Evolutionary conservation across 2,888 invertebrate genomes (phyloP), one percentile per base, ranked within the genome.

Genomic region (Eucera pruinosa): DNA sequence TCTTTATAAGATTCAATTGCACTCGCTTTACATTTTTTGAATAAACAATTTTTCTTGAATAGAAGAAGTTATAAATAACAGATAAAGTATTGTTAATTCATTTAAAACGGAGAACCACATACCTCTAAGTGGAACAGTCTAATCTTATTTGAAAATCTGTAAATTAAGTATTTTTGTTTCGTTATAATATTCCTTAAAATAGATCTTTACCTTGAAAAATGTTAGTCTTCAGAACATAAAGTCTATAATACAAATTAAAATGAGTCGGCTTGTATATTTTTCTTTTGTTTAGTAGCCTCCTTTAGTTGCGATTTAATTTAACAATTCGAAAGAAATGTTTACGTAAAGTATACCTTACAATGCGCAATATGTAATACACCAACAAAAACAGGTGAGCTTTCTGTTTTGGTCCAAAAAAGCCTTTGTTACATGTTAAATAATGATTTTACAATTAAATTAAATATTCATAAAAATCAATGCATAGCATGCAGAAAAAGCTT

Each of bases 401-500:
- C 41, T 43, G 5, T 50, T 55, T 70, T 45, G 2, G 9, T n/a
- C 33, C 18, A 15, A n/a, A n/a, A 43, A 52, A 33, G 52, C 9
- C 18, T 18, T 45, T 25, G n/a, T 30, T 50, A 48, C 9, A 9
- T 36, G 39, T 48, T 45, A 20, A 55, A n/a, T 47, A 25, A 1
- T 41, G 41, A n/a, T 58, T 66, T 55, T 18, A 33, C 36, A 36
- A 6, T 36, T 5, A 36, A 13, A 30, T 27, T 33, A 20, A 6
- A 67, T 48, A 39, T 47, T 68, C 15, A 45, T 15, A 68, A 55
- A 55, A 70, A 64, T 55, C 50, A 69, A 48, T 41, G 61, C 52
- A 67, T 27, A 41, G 9, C 74, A 81, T 75, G 68, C 73, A 50
- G 39, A 55, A 33, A 2, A 74, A 69, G 57, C 58, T 62, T 39